Evolutionary conservation across 1,140 invertebrate species (phyloP).

Genomic region (Orchestia grillus): DNA sequence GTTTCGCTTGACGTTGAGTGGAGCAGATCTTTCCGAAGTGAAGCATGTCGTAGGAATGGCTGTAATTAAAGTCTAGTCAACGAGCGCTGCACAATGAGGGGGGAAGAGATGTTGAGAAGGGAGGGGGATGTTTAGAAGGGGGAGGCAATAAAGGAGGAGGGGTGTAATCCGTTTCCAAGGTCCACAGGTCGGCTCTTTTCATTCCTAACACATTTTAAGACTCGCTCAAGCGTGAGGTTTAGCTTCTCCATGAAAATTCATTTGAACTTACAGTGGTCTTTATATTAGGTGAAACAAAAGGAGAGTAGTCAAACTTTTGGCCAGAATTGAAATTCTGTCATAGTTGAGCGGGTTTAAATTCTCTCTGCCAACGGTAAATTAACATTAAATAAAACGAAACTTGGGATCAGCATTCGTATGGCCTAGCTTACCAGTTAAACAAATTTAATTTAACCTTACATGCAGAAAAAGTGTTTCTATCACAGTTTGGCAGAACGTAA

Average conservation of each 20-base stretch:
- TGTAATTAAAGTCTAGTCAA: neutral
- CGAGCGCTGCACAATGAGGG: neutral
- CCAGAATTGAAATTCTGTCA: neutral
- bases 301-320: neutral
- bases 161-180: neutral
- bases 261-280: neutral
- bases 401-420: no score
- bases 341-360: neutral
- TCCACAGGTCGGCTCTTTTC: conserved; percentile 9
- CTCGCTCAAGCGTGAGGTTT: conserved; percentile 1
- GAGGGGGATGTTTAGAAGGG: no score
- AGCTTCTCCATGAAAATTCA: neutral
- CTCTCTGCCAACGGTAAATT: no score
- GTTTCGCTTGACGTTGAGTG: neutral
- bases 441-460: no score
- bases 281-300: neutral
- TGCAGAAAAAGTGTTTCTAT: no score
- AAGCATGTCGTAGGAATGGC: neutral
- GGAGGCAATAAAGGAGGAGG: neutral
- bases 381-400: no score
- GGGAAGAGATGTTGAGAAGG: neutral
- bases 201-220: neutral
- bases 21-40: neutral
- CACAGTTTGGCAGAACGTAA: no score
- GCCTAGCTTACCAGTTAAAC: no score